Evolutionary conservation across 2,113 vertebrate species (phyloP).

Genomic region (Coryphaenoides rupestris): DNA sequence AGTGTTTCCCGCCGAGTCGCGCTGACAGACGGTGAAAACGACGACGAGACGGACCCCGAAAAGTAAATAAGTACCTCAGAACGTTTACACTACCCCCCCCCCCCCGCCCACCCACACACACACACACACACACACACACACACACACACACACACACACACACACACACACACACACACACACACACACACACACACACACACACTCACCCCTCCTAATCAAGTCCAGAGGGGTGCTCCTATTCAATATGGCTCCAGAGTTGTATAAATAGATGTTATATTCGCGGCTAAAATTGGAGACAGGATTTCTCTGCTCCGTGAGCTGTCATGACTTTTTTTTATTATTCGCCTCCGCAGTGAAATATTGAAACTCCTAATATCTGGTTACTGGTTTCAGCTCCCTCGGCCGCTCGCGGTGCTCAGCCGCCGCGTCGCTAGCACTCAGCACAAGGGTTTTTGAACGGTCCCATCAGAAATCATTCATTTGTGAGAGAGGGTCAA

Average conservation of each 20-base stretch:
- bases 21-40: constrained; percentile 66
- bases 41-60: constrained; percentile 54
- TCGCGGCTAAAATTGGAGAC: constrained; percentile 68
- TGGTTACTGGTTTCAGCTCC: constrained; percentile 67
- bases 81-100: constrained; percentile 49
- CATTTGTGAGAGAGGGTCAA: constrained; percentile 48
- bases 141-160: too few species aligned
- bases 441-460: constrained; percentile 53
- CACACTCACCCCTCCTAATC: too few species aligned
- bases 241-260: constrained; percentile 60
- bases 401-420: constrained; percentile 57
- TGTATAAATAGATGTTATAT: constrained; percentile 76
- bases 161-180: too few species aligned
- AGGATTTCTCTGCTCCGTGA: constrained; percentile 58
- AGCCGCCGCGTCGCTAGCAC: constrained; percentile 52
- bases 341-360: constrained; percentile 70
- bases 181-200: too few species aligned
- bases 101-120: too few species aligned
- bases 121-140: too few species aligned
- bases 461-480: constrained; percentile 54
- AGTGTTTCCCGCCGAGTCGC: constrained; percentile 56
- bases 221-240: constrained; percentile 68
- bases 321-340: constrained; percentile 71
- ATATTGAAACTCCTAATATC: constrained; percentile 72
- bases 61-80: constrained; percentile 68